Evolutionary conservation across 2,888 invertebrate genomes (phyloP).

Genomic region (Elgonia sp.): DNA sequence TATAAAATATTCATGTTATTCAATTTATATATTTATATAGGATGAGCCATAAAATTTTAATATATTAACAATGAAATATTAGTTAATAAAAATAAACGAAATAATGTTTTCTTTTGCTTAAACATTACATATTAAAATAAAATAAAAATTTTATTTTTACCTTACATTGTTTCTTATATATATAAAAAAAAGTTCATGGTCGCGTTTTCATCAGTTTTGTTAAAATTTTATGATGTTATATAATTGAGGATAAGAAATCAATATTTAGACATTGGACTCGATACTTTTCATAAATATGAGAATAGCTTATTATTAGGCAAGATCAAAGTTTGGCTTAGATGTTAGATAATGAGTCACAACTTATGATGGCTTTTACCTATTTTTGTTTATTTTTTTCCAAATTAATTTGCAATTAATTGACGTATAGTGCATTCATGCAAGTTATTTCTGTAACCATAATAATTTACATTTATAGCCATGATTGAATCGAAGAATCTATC

Average conservation of each 20-base stretch:
- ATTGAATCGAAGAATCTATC: too few species aligned
- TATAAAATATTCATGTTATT: too few species aligned
- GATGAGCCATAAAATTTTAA: too few species aligned
- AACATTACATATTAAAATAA: background rate
- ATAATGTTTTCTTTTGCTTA: too few species aligned
- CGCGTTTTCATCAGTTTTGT: slow-evolving; percentile 6
- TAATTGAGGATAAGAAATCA: slow-evolving; percentile 20
- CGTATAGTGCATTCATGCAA: too few species aligned
- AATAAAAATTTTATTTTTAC: slow-evolving; percentile 10
- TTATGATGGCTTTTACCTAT: background rate
- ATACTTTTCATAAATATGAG: background rate
- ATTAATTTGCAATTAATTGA: background rate
- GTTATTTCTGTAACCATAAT: too few species aligned
- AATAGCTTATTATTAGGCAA: slow-evolving; percentile 1
- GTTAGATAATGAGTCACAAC: slow-evolving; percentile 6
- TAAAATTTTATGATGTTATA: slow-evolving; percentile 9
- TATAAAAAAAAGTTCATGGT: background rate
- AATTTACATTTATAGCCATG: too few species aligned
- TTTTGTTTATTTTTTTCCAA: background rate
- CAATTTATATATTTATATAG: too few species aligned
- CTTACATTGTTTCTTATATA: background rate
- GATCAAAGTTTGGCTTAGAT: slow-evolving; percentile 21
- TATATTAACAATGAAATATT: too few species aligned
- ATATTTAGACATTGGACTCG: slow-evolving; percentile 21
- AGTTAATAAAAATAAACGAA: too few species aligned